Base-by-base conservation (phyloP, 1,140 invertebrate genomes). In the Palaemon carinicauda region DNA sequence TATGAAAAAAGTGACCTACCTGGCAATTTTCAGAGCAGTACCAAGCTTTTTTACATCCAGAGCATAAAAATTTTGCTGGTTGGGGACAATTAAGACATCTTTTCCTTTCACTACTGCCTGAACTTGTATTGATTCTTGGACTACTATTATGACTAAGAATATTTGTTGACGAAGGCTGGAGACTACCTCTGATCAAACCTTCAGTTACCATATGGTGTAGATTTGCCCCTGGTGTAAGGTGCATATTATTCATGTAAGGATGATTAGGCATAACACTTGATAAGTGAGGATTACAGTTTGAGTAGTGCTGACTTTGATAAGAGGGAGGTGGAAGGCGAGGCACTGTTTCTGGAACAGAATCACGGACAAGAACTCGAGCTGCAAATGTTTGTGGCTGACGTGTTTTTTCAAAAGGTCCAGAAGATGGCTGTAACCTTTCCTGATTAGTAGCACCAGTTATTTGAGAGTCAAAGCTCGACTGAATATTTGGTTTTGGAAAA, bases 41-140 rank as follows among this genome's bases (percentile, higher is more conserved):
- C 85, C 85, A 87, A 65, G 79, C 85, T 81, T 87, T 87, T 79
- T 82, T 87, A 71, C 85, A 87, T 5, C 85, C 85, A 21, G 85
- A 87, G 31, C 85, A 87, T 33, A 87, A n/a, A 51, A 82, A 87
- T 60, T 74, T 52, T 27, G 85, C 85, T 81, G 33, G 73, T 56
- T 81, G 80, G 5, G 85, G 71, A 53, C 85, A 87, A 54, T 75
- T 75, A 5, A 82, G 53, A 50, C 85, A 87, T 33, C 60, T 53
- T 53, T 77, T 87, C 73, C 81, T 81, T 12, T 84, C 82, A 12
- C 31, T 31, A 51, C n/a, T 51, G 41, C 69, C 54, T 74, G 50
- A 41, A 21, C 71, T 60, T 15, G 19, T 29, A n/a, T 17, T 65
- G 19, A 29, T 81, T 29, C 27, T 74, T 15, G 24, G 79, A 19